A percentile compares a stretch with the other conserved stretches of the same genome.
Conservation (phyloP, 2,797 vertebrate genomes). For the Lutjanus argentimaculatus region DNA sequence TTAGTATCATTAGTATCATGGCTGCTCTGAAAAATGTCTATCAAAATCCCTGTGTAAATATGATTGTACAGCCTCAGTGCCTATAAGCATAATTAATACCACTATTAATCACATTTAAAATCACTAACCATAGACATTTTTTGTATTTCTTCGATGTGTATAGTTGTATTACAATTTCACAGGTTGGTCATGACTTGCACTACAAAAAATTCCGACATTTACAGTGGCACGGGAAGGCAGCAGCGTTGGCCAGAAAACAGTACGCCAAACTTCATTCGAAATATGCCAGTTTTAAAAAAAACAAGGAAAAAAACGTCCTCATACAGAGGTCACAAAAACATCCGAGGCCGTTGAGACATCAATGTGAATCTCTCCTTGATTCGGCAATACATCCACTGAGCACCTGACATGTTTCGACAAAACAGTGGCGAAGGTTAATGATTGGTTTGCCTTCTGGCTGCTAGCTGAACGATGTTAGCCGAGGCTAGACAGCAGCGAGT, state of each 20-base stretch:
- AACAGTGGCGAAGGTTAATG: rapidly evolving
- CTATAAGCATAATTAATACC: neutral
- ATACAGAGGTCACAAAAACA: neutral
- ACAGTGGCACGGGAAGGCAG: conserved; percentile 35
- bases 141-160: too few relatives aligned
- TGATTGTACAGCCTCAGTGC: neutral
- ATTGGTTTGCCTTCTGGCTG: neutral
- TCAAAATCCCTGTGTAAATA: too few relatives aligned
- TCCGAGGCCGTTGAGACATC: neutral
- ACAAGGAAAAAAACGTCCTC: neutral
- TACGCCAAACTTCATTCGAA: conserved; percentile 20
- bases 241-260: neutral
- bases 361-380: neutral
- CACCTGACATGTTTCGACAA: neutral
- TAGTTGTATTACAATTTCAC: neutral
- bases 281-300: neutral
- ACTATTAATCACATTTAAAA: neutral
- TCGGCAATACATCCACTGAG: neutral
- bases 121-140: neutral
- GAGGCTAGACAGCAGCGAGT: neutral
- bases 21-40: too few relatives aligned
- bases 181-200: neutral
- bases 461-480: neutral
- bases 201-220: neutral
- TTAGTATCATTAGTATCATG: too few relatives aligned